These are phyloP conservation scores for Syncerus caffer DNA, from an alignment of 2,797 vertebrate genomes.

Conservation along the genomic window DNA sequence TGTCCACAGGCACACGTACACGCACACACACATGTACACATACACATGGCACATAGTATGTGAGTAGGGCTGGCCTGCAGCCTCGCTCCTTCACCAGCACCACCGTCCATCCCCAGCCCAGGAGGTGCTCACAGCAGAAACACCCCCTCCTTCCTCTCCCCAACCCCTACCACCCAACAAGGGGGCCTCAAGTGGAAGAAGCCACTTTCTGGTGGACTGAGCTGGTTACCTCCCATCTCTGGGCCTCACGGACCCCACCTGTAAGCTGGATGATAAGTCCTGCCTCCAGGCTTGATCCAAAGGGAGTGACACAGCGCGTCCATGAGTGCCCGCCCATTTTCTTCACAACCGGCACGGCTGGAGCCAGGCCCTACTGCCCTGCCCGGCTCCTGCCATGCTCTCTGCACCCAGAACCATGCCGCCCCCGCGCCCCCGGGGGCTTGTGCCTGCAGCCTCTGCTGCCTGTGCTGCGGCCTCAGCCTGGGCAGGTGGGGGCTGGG, in stretches of 20 bases:
- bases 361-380: neutral
- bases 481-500: accelerated
- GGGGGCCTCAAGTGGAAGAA: neutral
- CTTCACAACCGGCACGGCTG: neutral
- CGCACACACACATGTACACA: neutral
- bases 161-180: neutral
- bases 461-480: neutral
- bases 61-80: neutral
- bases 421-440: accelerated
- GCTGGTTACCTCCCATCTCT: neutral
- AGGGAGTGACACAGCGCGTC: accelerated
- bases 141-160: neutral
- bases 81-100: neutral
- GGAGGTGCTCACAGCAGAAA: neutral
- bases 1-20: neutral
- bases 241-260: neutral
- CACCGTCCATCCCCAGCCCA: neutral
- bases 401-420: neutral
- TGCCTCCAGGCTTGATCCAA: accelerated
- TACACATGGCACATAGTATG: neutral
- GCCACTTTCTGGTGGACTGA: neutral
- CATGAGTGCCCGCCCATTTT: neutral
- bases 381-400: neutral
- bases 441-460: neutral
- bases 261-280: neutral